Evolutionary conservation across 2,113 vertebrate species (phyloP).

Genomic region (Oriolus oriolus): DNA sequence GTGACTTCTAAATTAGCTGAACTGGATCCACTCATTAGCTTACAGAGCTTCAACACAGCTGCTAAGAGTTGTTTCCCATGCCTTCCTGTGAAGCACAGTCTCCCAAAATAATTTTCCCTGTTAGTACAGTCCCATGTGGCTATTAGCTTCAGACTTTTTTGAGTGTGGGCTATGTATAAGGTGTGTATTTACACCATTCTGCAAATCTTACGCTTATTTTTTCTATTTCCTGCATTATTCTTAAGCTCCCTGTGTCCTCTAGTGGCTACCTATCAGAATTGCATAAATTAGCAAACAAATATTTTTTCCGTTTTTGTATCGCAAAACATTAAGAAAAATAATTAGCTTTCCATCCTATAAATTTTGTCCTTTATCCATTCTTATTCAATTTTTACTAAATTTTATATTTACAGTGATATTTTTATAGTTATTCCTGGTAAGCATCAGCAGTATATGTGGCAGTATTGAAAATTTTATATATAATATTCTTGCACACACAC

Average conservation of each 20-base stretch:
- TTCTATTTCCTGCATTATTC: background rate
- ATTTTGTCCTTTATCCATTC: background rate
- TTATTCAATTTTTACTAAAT: background rate
- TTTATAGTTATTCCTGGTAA: background rate
- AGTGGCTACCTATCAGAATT: background rate
- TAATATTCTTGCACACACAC: background rate
- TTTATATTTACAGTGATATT: background rate
- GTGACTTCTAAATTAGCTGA: background rate
- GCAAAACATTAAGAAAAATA: background rate
- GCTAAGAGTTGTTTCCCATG: background rate
- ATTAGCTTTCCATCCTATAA: background rate
- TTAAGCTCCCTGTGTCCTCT: constrained; percentile 1
- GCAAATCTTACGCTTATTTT: background rate
- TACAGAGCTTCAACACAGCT: background rate
- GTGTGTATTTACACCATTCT: background rate
- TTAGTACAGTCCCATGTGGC: background rate
- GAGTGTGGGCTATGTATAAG: background rate
- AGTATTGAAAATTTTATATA: background rate
- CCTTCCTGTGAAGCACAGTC: background rate
- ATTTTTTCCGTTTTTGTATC: background rate
- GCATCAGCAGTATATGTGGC: background rate
- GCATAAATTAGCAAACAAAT: background rate
- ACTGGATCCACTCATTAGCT: background rate
- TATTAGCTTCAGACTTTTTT: background rate
- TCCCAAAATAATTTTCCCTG: background rate